Evolutionary conservation across 2,113 vertebrate species (phyloP).

Genomic region (Ellobius talpinus): DNA sequence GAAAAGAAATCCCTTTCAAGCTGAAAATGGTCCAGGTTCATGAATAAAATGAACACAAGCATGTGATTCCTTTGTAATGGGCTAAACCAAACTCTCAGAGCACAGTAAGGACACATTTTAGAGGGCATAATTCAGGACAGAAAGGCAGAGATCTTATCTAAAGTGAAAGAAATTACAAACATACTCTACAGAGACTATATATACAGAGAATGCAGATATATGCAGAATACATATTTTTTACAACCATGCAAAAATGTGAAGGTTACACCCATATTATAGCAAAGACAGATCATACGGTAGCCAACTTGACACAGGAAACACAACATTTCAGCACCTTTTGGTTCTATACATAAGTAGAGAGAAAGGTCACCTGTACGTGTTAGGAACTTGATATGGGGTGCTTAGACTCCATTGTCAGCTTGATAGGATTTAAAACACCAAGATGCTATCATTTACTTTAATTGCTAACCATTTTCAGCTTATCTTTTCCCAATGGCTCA

Average conservation of each 20-base stretch:
- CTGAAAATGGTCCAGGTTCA: slow-evolving; percentile 72
- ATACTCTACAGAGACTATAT: slow-evolving; percentile 53
- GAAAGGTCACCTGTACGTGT: too few relatives aligned
- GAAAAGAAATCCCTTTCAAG: slow-evolving; percentile 69
- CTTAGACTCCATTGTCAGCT: too few relatives aligned
- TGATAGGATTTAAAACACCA: neutral
- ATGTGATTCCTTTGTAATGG: slow-evolving; percentile 63
- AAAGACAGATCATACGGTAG: neutral
- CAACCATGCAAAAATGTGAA: slow-evolving; percentile 44
- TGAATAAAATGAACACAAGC: slow-evolving; percentile 69
- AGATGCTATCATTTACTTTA: neutral
- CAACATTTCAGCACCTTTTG: neutral
- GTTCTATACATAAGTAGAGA: neutral
- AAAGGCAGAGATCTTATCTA: slow-evolving; percentile 70
- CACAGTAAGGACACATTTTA: slow-evolving; percentile 63
- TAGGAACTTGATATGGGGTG: neutral
- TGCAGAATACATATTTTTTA: neutral
- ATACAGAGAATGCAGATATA: neutral
- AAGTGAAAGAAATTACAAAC: slow-evolving; percentile 74
- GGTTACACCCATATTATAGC: slow-evolving; percentile 1
- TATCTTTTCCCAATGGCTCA: neutral
- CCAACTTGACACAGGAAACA: slow-evolving; percentile 25
- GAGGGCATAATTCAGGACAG: slow-evolving; percentile 61
- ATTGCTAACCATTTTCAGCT: neutral
- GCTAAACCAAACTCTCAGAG: slow-evolving; percentile 62